These are phyloP conservation scores for Eristalis pertinax DNA, from an alignment of 2,888 invertebrate species.

Conservation along the genomic window DNA sequence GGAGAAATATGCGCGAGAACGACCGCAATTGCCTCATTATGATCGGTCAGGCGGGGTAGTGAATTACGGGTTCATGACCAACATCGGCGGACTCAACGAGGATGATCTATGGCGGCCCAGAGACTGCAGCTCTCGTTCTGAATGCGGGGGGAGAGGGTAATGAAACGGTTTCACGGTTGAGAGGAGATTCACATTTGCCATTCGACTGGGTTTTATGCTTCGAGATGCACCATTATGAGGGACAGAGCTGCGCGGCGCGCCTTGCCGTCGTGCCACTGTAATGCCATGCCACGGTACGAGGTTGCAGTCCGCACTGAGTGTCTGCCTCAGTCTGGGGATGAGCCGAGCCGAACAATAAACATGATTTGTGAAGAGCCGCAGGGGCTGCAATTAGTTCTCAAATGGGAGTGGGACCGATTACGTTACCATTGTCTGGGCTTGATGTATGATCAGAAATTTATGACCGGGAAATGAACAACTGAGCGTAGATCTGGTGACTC, in stretches of 20 bases:
- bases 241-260: not conserved
- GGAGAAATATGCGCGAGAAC: slow-evolving; percentile 39
- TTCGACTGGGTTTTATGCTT: slow-evolving; percentile 51
- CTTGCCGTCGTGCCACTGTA: not conserved
- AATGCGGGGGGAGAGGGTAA: slow-evolving; percentile 21
- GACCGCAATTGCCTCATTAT: slow-evolving; percentile 64
- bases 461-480: slow-evolving; percentile 27
- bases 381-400: slow-evolving; percentile 37
- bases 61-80: slow-evolving; percentile 68
- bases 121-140: slow-evolving; percentile 28
- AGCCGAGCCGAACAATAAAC: not conserved
- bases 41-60: slow-evolving; percentile 59
- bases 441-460: slow-evolving; percentile 17
- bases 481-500: not conserved
- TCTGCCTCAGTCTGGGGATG: not conserved
- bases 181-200: slow-evolving; percentile 41
- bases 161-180: slow-evolving; percentile 66
- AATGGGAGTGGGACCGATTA: slow-evolving; percentile 9
- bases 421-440: slow-evolving; percentile 10
- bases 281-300: not conserved
- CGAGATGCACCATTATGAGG: slow-evolving; percentile 38
- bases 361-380: slow-evolving; percentile 43
- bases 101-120: slow-evolving; percentile 3
- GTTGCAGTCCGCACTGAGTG: not conserved
- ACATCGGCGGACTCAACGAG: slow-evolving; percentile 28